Conservation (phyloP, 2,888 invertebrate species). For the Ischnus inquisitorius region DNA sequence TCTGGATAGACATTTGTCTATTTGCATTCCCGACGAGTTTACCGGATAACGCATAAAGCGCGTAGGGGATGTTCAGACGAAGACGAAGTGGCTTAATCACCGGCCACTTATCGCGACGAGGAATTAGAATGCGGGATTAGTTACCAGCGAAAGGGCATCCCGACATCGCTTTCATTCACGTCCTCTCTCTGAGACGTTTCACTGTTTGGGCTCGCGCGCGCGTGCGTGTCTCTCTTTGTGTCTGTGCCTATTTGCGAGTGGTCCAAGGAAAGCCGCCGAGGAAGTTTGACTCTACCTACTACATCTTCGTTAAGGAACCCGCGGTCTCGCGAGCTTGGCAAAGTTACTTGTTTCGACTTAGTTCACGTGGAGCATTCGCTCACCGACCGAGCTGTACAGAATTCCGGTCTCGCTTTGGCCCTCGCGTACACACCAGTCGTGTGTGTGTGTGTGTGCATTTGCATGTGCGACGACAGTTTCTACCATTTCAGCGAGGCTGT, state of each 20-base stretch:
- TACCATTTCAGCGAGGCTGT: background rate
- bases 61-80: background rate
- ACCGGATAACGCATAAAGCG: constrained; percentile 14
- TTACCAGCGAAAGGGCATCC: constrained; percentile 49
- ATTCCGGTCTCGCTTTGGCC: constrained; percentile 21
- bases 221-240: background rate
- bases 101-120: constrained; percentile 57
- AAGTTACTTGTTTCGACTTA: constrained; percentile 55
- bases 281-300: constrained; percentile 50
- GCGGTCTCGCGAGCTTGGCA: constrained; percentile 15
- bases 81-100: constrained; percentile 50
- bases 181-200: constrained; percentile 10
- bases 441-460: background rate
- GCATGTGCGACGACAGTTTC: background rate
- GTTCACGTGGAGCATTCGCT: constrained; percentile 30
- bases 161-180: constrained; percentile 21
- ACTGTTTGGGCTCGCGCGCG: too few relatives aligned
- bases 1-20: constrained; percentile 44
- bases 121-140: constrained; percentile 59
- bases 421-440: background rate
- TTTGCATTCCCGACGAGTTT: constrained; percentile 53
- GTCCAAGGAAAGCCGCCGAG: constrained; percentile 36
- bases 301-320: constrained; percentile 53
- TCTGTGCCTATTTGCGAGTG: background rate
- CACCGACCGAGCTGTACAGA: constrained; percentile 37